Base-by-base conservation (phyloP, 2,888 invertebrate genomes). In the Synergus itoensis region DNA sequence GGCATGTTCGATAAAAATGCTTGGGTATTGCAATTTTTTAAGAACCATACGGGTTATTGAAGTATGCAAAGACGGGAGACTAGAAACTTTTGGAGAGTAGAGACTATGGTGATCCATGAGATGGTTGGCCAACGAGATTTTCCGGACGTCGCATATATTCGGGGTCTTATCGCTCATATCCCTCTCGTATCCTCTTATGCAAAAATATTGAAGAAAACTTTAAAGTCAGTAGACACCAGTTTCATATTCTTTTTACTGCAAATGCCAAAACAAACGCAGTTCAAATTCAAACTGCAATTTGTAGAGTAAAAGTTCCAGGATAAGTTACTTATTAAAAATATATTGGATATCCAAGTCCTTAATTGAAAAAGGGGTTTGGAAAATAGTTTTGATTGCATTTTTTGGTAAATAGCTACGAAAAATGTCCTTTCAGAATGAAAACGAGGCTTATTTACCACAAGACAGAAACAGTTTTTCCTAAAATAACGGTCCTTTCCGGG, bases 161-260 rank as follows among this genome's bases (percentile, higher is more conserved):
- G 4, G 53, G 4, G 65, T 41, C 41, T 41, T 65, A 65, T 65
- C n/a, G 40, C 64, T 41, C 41, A 65, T 41, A 65, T 48, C 0
- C 14, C 45, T 73, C 16, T 36, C 69, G 53, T 21, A 73, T 53
- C 53, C 73, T 73, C 73, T 73, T 73, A 18, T 73, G 73, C 53
- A 73, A 73, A 73, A 73, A 40, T 48, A 73, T 53, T 40, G 36
- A 57, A 53, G 48, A 48, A 48, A 73, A 73, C 36, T 57, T 53
- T 53, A 73, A 53, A 36, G 9, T 21, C 48, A 28, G 1, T 67
- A 36, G 21, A 45, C 28, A 28, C 7, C 45, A 36, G 21, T 36
- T 73, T 28, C 36, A 2, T 73, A 8, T 53, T 53, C 36, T 40
- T 40, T 36, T 53, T 73, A 28, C 11, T 11, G n/a, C 28, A 0